Base-by-base conservation (phyloP, 2,888 invertebrate genomes). In the Keiferia lycopersicella region DNA sequence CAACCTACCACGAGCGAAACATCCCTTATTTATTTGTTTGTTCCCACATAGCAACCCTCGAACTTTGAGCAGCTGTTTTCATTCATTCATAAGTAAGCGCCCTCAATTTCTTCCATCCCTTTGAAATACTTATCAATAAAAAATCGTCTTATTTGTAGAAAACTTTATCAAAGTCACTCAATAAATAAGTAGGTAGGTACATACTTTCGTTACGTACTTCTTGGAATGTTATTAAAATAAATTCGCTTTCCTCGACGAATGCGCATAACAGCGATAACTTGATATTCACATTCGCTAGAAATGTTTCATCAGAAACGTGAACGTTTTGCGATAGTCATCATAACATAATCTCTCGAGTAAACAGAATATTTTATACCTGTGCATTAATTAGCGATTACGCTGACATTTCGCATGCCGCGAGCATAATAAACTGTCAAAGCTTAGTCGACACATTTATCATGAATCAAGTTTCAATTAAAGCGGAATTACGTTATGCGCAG, bases 11-110 rank as follows among this genome's bases (percentile, higher is more conserved):
- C 26, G 26, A 73, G 73, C 73, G 73, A 75, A 82, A 73, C 79
- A 79, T 79, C 83, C 84, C 82, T 75, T 70, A 72, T 71, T 77
- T 75, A 71, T 77, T 74, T 77, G 77, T 83, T 75, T 78, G 77
- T 79, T 78, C 78, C 72, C 78, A 77, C 73, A 77, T 66, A 71
- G 68, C 68, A 74, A 69, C 81, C 81, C 82, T 73, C 71, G 66
- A 73, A 83, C 82, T 73, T 71, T 66, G 72, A 83, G 80, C 87
- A 88, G 87, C 87, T 87, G 87, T 87, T 87, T 84, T 76, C 80
- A 81, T 83, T 83, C 78, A 83, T 81, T 73, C 66, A 69, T 65
- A 65, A 2, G 14, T 22, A 30, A 14, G 34, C 8, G 8, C 34
- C 67, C 51, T 26, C 30, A 61, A 22, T 56, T n/a, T 41, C 57